Evolutionary conservation across 2,113 vertebrate genomes (phyloP), one percentile per base, ranked within the genome.

Genomic region (Gymnocephalus cernua): DNA sequence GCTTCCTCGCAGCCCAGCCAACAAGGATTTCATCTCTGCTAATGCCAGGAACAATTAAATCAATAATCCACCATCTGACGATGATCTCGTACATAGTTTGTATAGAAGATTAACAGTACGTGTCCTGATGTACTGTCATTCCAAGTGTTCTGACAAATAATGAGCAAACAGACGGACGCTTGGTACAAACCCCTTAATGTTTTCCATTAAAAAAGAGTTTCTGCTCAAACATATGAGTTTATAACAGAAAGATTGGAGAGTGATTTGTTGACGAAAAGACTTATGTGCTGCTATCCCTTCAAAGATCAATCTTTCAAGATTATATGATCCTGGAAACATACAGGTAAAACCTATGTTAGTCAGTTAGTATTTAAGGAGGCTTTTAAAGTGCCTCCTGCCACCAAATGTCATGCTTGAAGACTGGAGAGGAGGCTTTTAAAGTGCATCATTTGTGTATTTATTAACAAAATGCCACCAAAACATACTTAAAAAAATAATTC

Each of bases 41-140:
- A 83, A 89, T 82, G 76, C 84, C 47, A 9, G 66, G 71, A 78
- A 83, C 86, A 88, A 87, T 90, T 67, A 88, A 85, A 82, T 77
- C 79, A 79, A 85, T 88, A 90, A 91, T 84, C 85, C 59, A 1
- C 74, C 58, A 25, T 78, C 84, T 90, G 80, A n/a, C 23, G 82
- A 86, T 50, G 64, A 86, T 88, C 77, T 73, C 14, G 18, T 45
- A 35, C 75, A 29, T 14, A n/a, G 85, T 85, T 80, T 82, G 16
- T 71, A 51, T 65, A 54, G 48, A 44, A 74, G 79, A 88, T 86
- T 67, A 72, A 61, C 77, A 50, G 10, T 3, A 32, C 48, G n/a
- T 54, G 74, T 67, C 50, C 32, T 65, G 64, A 66, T 83, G 54
- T 50, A 41, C 58, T 32, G 45, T 41, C 6, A 13, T 53, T 73